Evolutionary conservation across 1,140 invertebrate genomes (phyloP), one percentile per base, ranked within the genome.

Genomic region (Rhagoletis pomonella): DNA sequence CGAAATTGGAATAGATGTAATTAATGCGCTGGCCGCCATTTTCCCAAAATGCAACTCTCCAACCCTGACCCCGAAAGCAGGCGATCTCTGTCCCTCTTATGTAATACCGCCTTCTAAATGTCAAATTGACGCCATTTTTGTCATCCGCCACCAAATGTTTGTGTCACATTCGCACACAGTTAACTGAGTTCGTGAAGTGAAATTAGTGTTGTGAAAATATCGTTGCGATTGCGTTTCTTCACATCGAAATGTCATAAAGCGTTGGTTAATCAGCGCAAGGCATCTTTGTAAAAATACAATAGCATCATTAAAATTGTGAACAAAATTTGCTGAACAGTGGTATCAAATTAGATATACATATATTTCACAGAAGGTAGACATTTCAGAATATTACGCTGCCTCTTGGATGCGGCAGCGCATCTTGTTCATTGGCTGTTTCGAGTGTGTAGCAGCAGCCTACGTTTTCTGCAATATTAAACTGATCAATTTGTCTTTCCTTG

Each of bases 181-280:
- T 3, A 59, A 87, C 17, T 17, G 9, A 1, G 2, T 44, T 58
- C 29, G 65, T 44, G 17, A 65, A 73, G 67, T 87, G 55, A 87
- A 87, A 87, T 77, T 87, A 59, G 39, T 87, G 58, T 69, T 69
- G 47, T 81, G 73, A 81, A 81, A 81, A 81, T 81, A 81, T 81
- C 73, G 7, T 12, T 55, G 73, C 17, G 73, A 81, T 50, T 81
- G 73, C 73, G 73, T 81, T 81, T 81, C 73, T 55, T 81, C n/a
- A 62, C 60, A 65, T 65, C 62, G 62, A 87, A 87, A 87, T 87
- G 77, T 87, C 87, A 87, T 87, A 67, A 77, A 88, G 67, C 87
- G 87, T 88, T 88, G 50, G 85, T 86, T 85, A 59, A 84, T 50
- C 14, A 85, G 84, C 62, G 29, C 55, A 59, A 84, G 47, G 42